Evolutionary conservation across 2,888 invertebrate genomes (phyloP).

Genomic region (Epiperipatus broadwayi): DNA sequence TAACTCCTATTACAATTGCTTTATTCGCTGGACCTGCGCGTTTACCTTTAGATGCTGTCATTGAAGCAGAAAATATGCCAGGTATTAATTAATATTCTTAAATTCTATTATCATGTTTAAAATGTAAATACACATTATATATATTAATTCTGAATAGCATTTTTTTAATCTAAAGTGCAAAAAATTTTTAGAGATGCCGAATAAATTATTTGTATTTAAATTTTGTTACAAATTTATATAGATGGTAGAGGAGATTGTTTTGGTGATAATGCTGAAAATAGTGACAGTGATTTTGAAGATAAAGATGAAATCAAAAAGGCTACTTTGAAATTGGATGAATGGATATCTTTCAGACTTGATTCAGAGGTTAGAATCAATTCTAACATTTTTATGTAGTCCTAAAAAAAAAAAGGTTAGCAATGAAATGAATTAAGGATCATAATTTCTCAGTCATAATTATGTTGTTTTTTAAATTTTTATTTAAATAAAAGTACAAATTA

Average conservation of each 20-base stretch:
- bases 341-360: constrained; percentile 50
- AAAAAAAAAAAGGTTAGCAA: too few species aligned
- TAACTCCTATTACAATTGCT: constrained; percentile 59
- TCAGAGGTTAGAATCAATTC: constrained; percentile 34
- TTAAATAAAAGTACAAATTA: too few species aligned
- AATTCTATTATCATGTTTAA: neutral
- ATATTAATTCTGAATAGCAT: too few species aligned
- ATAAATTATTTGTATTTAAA: neutral
- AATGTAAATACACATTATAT: too few species aligned
- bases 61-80: constrained; percentile 25
- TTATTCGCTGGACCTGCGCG: constrained; percentile 52
- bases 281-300: constrained; percentile 37
- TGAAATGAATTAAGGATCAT: too few species aligned
- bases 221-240: neutral
- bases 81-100: neutral
- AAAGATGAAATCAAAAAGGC: constrained; percentile 32
- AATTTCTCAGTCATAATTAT: too few species aligned
- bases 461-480: too few species aligned
- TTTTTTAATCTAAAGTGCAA: too few species aligned
- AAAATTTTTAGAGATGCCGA: neutral
- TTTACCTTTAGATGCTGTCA: constrained; percentile 32
- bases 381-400: constrained; percentile 1
- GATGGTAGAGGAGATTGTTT: constrained; percentile 19
- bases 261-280: constrained; percentile 22
- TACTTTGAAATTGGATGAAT: constrained; percentile 46